phyloP scores from a whole-genome alignment of 1,140 invertebrate genomes.

The Spodoptera frugiperda region DNA sequence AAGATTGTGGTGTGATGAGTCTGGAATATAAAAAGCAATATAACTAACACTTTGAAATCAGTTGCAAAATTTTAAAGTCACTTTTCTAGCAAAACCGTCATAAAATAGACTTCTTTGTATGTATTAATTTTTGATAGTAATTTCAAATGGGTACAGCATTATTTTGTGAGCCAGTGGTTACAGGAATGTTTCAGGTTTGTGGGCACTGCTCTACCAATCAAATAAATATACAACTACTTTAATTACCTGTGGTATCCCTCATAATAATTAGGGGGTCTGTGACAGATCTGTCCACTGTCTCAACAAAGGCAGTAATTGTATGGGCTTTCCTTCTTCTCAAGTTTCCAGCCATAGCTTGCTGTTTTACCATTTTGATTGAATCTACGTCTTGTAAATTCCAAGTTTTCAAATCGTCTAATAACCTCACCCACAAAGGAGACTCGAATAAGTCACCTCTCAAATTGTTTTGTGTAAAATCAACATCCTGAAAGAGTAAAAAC shows the following conservation, averaged over 20 bases:
- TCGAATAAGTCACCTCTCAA: conserved; percentile 70
- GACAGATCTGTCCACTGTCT: conserved; percentile 76
- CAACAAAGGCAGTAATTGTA: conserved; percentile 72
- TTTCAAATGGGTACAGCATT: too few relatives aligned
- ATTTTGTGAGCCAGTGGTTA: too few relatives aligned
- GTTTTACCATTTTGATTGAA: conserved; percentile 71
- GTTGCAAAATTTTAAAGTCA: conserved; percentile 2
- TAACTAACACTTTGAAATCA: neutral
- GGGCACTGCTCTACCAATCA: too few relatives aligned
- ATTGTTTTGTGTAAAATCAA: conserved; percentile 71
- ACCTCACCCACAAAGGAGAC: conserved; percentile 70
- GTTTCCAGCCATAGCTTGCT: conserved; percentile 69
- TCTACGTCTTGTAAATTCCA: conserved; percentile 67
- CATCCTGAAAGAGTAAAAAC: conserved; percentile 64
- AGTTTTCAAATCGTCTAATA: conserved; percentile 65
- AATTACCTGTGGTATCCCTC: conserved; percentile 74
- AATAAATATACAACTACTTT: too few relatives aligned
- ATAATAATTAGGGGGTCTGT: conserved; percentile 77
- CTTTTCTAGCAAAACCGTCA: too few relatives aligned
- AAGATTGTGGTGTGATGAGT: too few relatives aligned
- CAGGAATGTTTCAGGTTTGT: too few relatives aligned
- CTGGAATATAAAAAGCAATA: neutral
- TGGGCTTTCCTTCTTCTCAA: conserved; percentile 72
- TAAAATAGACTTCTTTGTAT: too few relatives aligned
- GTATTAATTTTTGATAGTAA: too few relatives aligned